Conservation (phyloP, 2,113 vertebrate species). For the Barnardius zonarius region DNA sequence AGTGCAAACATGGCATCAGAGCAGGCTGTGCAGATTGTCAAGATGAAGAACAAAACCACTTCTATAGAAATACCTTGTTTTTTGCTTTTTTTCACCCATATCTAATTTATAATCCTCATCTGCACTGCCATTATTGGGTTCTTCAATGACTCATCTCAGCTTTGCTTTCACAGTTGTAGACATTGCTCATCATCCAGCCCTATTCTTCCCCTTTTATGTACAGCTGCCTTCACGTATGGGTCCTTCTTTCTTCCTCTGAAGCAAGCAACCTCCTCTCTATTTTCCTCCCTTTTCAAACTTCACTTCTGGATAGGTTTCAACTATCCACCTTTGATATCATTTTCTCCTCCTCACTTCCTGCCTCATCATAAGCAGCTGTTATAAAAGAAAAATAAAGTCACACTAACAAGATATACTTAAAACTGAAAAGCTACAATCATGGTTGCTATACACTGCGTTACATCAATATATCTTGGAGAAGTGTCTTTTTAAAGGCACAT, state of each 20-base stretch:
- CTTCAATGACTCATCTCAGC: neutral
- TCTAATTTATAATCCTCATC: neutral
- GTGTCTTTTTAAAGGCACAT: neutral
- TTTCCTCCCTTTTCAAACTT: neutral
- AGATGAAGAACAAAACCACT: neutral
- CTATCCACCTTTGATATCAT: neutral
- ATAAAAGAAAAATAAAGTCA: neutral
- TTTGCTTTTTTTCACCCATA: accelerated
- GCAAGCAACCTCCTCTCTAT: neutral
- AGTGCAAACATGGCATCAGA: neutral
- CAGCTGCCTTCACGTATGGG: neutral
- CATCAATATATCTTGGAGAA: neutral
- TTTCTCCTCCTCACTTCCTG: neutral
- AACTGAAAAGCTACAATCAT: neutral
- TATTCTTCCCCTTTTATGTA: neutral
- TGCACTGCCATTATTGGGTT: neutral
- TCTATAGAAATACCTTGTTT: neutral
- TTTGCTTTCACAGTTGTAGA: neutral
- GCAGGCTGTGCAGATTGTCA: neutral
- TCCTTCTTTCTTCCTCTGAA: neutral
- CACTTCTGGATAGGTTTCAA: neutral
- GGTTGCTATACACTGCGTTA: neutral
- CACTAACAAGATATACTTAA: neutral
- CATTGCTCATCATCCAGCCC: neutral
- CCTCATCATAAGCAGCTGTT: neutral